phyloP scores from a whole-genome alignment of 2,797 vertebrate genomes.

The Sandelia bainsii region DNA sequence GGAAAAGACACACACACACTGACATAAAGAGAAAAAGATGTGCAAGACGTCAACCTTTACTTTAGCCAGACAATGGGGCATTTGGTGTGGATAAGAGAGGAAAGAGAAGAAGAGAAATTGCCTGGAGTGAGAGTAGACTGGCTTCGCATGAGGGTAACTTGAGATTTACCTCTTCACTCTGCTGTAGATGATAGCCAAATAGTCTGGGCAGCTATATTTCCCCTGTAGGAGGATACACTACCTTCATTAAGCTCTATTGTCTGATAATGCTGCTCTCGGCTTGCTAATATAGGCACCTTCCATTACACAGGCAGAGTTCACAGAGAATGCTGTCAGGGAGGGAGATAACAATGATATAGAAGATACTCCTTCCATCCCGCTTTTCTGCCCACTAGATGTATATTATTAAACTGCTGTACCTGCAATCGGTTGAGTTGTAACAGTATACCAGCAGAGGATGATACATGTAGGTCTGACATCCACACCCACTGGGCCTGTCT shows the following conservation, averaged over 20 bases:
- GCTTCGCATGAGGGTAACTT: constrained; percentile 44
- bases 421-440: constrained; percentile 24
- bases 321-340: constrained; percentile 18
- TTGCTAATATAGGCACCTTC: constrained; percentile 25
- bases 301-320: constrained; percentile 18
- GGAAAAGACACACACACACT: background rate
- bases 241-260: constrained; percentile 47
- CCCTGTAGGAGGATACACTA: constrained; percentile 40
- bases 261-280: constrained; percentile 52
- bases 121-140: constrained; percentile 39
- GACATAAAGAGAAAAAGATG: background rate
- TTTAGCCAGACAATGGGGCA: constrained; percentile 1
- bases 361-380: background rate
- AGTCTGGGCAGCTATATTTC: constrained; percentile 30
- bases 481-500: constrained; percentile 35
- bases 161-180: constrained; percentile 42
- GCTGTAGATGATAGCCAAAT: constrained; percentile 39
- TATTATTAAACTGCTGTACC: constrained; percentile 31
- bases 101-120: constrained; percentile 19
- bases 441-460: constrained; percentile 20
- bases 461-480: constrained; percentile 34
- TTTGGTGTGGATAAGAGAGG: background rate
- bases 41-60: background rate
- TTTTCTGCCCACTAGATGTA: constrained; percentile 13
- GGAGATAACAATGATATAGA: constrained; percentile 15